Evolutionary conservation across 2,797 vertebrate genomes (phyloP), one percentile per base, ranked within the genome.

Genomic region (Graptemys geographica): DNA sequence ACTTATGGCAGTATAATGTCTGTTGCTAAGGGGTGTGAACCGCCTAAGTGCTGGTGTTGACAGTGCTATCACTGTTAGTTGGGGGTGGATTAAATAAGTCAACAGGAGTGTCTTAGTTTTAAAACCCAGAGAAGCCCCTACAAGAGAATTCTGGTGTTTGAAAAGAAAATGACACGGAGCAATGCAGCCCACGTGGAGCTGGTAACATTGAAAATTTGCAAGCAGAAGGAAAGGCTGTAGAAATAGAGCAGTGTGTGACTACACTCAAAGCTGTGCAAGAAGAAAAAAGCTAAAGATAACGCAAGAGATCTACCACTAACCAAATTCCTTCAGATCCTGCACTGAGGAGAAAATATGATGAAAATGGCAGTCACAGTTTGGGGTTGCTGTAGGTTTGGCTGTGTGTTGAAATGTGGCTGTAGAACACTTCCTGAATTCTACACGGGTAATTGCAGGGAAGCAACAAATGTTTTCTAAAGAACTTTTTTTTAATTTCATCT

Each of bases 1-100:
- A 8, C 33, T n/a, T n/a, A 21, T n/a, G 33, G 16, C 8, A 2
- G 15, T n/a, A n/a, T n/a, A n/a, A 19, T 15, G 2, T 4, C 21
- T 65, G 33, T 19, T 16, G 18, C 33, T n/a, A 33, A 10, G 62
- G 13, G 15, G 33, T 21, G 33, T 62, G 62, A 69, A 37, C 18
- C 18, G 9, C 33, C 16, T 69, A 69, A n/a, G 62, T 9, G 18
- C 62, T 15, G 18, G 62, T n/a, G 33, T 69, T 18, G 18, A 37
- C 62, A 69, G 33, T 19, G 2, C 33, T 37, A 69, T n/a, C 18
- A 37, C 16, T 10, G 53, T 55, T 55, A 1, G 33, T 19, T 69
- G 62, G 33, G 28, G 33, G 33, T 15, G 12, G 16, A 33, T 69
- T 69, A 69, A 69, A 37, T 69, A n/a, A 69, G 33, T n/a, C 62